A percentile compares a stretch with the other conserved stretches of the same genome.
These are phyloP conservation scores for Clarias pachynema DNA, from an alignment of 2,797 vertebrate species.

Conservation along the genomic window DNA sequence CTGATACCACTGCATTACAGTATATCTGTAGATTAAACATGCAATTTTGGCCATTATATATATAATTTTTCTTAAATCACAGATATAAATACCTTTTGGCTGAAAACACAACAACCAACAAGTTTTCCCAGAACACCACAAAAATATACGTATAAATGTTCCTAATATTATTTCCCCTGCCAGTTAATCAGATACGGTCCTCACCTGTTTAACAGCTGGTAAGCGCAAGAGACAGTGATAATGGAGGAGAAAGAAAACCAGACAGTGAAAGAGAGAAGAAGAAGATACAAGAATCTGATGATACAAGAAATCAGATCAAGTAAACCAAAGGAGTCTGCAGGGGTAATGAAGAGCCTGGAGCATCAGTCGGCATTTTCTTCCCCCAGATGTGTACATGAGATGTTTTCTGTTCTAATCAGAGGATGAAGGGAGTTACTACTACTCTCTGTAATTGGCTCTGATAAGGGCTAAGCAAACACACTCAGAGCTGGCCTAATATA, in stretches of 20 bases:
- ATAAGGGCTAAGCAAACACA: slow-evolving; percentile 62
- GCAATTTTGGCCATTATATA: background rate
- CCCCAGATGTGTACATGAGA: slow-evolving; percentile 61
- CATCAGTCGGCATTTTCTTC: slow-evolving; percentile 52
- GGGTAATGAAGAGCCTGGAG: slow-evolving; percentile 66
- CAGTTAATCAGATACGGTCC: slow-evolving; percentile 40
- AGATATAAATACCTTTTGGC: background rate
- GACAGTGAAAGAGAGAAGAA: background rate
- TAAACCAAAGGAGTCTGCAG: background rate
- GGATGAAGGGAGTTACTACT: slow-evolving; percentile 60
- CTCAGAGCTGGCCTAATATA: slow-evolving; percentile 31
- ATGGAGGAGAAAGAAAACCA: slow-evolving; percentile 10
- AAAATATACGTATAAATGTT: background rate
- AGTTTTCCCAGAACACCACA: background rate
- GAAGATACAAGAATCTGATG: background rate
- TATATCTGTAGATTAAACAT: background rate
- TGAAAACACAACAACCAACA: background rate
- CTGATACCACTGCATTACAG: background rate
- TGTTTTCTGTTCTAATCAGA: slow-evolving; percentile 56
- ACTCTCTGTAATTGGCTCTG: slow-evolving; percentile 62
- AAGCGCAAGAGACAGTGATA: slow-evolving; percentile 14
- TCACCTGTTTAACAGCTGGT: slow-evolving; percentile 55
- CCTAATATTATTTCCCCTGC: background rate
- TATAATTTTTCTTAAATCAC: background rate
- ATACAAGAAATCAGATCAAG: slow-evolving; percentile 12